Evolutionary conservation across 2,113 vertebrate species (phyloP), one percentile per base, ranked within the genome.

Genomic region (Leiothrix lutea): DNA sequence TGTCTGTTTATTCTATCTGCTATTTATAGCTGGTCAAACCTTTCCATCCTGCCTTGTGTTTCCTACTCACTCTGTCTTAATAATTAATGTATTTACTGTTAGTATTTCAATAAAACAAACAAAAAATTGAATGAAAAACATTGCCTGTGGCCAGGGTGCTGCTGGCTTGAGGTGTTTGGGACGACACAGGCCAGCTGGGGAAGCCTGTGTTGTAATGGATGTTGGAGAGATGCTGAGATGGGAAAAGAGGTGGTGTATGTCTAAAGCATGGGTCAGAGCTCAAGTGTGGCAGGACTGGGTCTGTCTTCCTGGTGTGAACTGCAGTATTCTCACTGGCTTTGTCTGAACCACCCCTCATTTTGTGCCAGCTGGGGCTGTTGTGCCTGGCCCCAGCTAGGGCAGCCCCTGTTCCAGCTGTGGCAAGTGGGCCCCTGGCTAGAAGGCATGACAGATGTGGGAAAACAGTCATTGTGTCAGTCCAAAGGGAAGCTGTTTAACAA

Each of bases 11-110:
- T 96, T 87, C 69, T 91, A 9, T 17, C 45, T 54, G 54, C 62
- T 96, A 92, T 96, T 97, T 86, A 92, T 92, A 90, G 88, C 80
- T 60, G 57, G 44, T 65, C 65, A 91, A 80, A 92, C 54, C 65
- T 86, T 77, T 58, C 56, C 80, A 67, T 81, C 51, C 75, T 54
- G 48, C 62, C 33, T 64, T 0, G 3, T 79, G 61, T 75, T 92
- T 94, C 51, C 64, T 80, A 54, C 33, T 87, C 50, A 22, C 45
- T 62, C 29, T 72, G 0, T 71, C 65, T 94, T 92, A 80, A 26
- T 69, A 89, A 94, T 48, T 35, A 80, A 82, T 70, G 36, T 62
- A 75, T 96, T 94, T 92, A 42, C 50, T n/a, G 19, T 72, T 31
- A 86, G 57, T 14, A 72, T 60, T 93, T 94, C 80, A 91, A 86